phyloP scores from a whole-genome alignment of 2,888 invertebrate species.

The Spodoptera picta region DNA sequence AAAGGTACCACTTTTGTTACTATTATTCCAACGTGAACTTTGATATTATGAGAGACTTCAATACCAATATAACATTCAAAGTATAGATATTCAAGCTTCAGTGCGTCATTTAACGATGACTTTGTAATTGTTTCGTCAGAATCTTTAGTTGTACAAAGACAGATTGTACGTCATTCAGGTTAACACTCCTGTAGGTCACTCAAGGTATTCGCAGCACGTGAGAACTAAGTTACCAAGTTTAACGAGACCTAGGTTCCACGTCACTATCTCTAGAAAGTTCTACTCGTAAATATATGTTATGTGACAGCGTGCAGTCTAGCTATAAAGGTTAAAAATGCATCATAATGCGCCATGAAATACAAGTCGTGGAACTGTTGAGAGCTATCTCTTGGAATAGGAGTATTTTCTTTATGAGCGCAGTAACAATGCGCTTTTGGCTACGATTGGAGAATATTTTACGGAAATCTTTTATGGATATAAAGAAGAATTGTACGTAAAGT shows the following conservation, averaged over 20 bases:
- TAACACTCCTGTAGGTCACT: not conserved
- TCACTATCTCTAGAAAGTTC: constrained; percentile 22
- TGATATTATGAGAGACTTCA: no score
- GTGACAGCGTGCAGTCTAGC: constrained; percentile 28
- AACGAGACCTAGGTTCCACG: constrained; percentile 21
- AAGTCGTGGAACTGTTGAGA: constrained; percentile 26
- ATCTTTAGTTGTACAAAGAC: no score
- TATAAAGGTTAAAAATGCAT: constrained; percentile 52
- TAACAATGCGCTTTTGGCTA: constrained; percentile 35
- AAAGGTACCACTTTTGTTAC: no score
- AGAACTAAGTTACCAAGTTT: constrained; percentile 12
- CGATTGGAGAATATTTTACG: constrained; percentile 35
- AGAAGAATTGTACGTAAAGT: not conserved
- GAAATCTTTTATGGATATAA: constrained; percentile 19
- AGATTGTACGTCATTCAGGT: not conserved
- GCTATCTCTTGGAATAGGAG: constrained; percentile 32
- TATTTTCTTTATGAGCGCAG: constrained; percentile 37
- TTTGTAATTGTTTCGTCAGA: no score
- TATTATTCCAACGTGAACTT: no score
- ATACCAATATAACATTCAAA: no score
- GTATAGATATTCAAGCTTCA: no score
- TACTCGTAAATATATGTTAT: constrained; percentile 51
- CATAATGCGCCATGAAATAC: constrained; percentile 32
- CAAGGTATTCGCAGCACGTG: constrained; percentile 24
- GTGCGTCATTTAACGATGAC: no score